Percentiles rank a stretch among this genome's conserved stretches.
phyloP scores from a whole-genome alignment of 2,888 invertebrate species.

The Drosophila fungiperda region DNA sequence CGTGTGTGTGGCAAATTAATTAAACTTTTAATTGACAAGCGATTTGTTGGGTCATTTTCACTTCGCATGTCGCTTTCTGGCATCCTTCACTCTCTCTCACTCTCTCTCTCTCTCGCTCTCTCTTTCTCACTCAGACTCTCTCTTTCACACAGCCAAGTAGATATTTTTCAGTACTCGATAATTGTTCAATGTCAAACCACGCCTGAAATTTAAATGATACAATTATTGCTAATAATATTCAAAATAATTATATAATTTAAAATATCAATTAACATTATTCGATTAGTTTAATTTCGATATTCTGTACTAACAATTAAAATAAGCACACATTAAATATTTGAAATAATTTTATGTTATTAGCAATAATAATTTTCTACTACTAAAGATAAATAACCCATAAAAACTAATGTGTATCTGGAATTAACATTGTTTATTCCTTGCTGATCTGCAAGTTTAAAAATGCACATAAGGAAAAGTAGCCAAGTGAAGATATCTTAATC shows the following conservation, averaged over 20 bases:
- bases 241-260: slow-evolving; percentile 11
- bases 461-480: neutral
- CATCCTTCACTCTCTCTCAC: neutral
- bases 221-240: slow-evolving; percentile 49
- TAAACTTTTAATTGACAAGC: slow-evolving; percentile 74
- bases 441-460: slow-evolving; percentile 3
- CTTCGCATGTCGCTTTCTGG: slow-evolving; percentile 2
- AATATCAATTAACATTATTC: neutral
- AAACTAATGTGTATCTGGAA: neutral
- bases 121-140: neutral
- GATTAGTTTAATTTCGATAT: neutral
- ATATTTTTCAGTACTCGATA: slow-evolving; percentile 12
- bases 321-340: neutral
- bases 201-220: slow-evolving; percentile 48
- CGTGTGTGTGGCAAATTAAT: slow-evolving; percentile 61
- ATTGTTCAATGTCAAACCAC: slow-evolving; percentile 43
- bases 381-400: neutral
- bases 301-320: neutral
- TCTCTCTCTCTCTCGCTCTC: neutral
- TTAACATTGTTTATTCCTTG: neutral
- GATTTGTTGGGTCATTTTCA: slow-evolving; percentile 53
- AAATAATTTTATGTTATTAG: neutral
- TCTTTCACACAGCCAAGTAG: slow-evolving; percentile 8
- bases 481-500: slow-evolving; percentile 51
- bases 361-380: neutral